Base-by-base conservation (phyloP, 2,888 invertebrate species). In the Lasius platythorax region DNA sequence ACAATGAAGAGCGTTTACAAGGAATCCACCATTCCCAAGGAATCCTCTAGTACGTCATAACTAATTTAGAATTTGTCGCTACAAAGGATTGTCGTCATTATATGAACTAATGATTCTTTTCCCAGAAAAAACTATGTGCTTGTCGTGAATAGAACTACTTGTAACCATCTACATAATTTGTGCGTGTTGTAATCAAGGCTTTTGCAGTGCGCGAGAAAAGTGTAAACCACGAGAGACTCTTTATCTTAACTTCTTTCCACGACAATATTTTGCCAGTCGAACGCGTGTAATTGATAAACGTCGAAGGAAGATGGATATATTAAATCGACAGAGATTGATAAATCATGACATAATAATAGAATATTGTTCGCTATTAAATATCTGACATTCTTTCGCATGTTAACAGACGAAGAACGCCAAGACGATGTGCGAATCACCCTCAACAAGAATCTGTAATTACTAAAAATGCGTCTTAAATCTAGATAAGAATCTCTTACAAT, bases 401-500 rank as follows among this genome's bases (percentile, higher is more conserved):
- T 43, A 73, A 33, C 28, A 82, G 79, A 63, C 30, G 46, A 33
- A 61, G 66, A 72, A 58, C 68, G 75, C 75, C 67, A 68, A 81
- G 68, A 53, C 66, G 56, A 46, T 68, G 46, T 9, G 53, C 11
- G 61, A 81, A 68, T 63, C 68, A 82, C 33, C 33, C 50, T 68
- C 28, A 70, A 73, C 74, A 50, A 56, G 53, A 74, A 76, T 82
- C 9, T 74, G 28, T 66, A 86, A 66, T 79, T 70, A 50, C 30
- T 63, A 74, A 63, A 84, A 85, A 88, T 74, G 82, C 73, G 46
- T 66, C 53, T 75, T 72, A 79, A 33, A 43, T 76, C 72, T 63
- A 82, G 40, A 84, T 84, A 84, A 84, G 75, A 61, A 79, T 79
- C 72, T 79, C 83, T 82, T 83, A 72, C 33, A 37, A 79, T 87